Conservation (phyloP, 2,113 vertebrate species). For the Paradisaea rubra region DNA sequence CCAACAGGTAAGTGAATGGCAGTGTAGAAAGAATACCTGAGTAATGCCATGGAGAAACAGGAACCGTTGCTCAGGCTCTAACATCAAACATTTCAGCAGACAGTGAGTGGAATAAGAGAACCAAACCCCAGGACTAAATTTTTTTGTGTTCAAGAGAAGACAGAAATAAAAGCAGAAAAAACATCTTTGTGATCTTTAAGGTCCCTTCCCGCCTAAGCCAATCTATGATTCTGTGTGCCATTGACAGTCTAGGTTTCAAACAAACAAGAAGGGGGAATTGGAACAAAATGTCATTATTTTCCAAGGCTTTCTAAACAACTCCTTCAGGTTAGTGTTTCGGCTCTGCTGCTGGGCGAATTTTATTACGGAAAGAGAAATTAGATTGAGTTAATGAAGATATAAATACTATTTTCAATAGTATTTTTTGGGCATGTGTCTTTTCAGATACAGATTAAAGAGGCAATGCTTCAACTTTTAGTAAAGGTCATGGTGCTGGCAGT, state of each 20-base stretch:
- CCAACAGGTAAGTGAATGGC: neutral
- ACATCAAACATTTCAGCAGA: neutral
- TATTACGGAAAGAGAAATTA: neutral
- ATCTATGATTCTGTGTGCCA: neutral
- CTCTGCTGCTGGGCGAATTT: neutral
- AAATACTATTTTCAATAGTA: neutral
- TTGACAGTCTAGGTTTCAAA: neutral
- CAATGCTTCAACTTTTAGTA: neutral
- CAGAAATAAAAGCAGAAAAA: neutral
- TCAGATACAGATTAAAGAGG: neutral
- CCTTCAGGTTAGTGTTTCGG: neutral
- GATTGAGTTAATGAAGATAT: neutral
- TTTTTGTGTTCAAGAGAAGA: neutral
- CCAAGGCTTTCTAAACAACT: neutral
- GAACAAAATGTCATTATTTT: neutral
- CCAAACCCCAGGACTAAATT: neutral
- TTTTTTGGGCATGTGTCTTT: neutral
- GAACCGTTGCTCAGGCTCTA: neutral
- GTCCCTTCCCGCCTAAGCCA: neutral
- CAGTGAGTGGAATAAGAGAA: neutral
- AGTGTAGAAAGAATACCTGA: neutral
- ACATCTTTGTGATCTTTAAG: neutral
- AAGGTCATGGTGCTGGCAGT: neutral
- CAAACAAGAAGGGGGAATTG: neutral
- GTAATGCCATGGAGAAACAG: neutral